phyloP scores from a whole-genome alignment of 2,888 invertebrate species.

The Heteromyza rotundicornis region DNA sequence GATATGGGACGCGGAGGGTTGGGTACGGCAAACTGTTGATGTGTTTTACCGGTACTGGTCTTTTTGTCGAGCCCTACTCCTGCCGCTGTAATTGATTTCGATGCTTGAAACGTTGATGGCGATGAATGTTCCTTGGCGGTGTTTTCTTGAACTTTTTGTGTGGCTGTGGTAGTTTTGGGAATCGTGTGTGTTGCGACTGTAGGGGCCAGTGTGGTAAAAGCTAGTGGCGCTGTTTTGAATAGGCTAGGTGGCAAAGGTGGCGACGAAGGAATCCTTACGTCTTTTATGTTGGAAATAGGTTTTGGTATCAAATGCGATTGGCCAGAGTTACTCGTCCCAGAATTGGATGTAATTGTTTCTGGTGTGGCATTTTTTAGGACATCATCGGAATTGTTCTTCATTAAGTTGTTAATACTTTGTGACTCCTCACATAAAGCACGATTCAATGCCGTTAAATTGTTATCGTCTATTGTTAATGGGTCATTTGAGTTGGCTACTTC shows the following conservation, averaged over 20 bases:
- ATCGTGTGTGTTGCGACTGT: conserved; percentile 11
- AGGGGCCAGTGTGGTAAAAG: conserved; percentile 40
- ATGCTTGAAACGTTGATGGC: background rate
- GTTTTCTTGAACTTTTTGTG: conserved; percentile 9
- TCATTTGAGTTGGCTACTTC: conserved; percentile 8
- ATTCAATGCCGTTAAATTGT: conserved; percentile 41
- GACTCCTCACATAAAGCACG: conserved; percentile 47
- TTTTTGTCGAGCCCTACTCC: background rate
- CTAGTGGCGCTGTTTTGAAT: conserved; percentile 52
- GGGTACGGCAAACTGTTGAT: conserved; percentile 52
- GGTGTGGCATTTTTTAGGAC: background rate
- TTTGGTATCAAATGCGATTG: conserved; percentile 32
- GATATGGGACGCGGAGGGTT: conserved; percentile 44
- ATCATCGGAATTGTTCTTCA: conserved; percentile 26
- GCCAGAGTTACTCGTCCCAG: conserved; percentile 19
- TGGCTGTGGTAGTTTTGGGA: conserved; percentile 19
- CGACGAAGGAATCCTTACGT: conserved; percentile 50
- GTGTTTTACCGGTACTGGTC: background rate
- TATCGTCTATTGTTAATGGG: conserved; percentile 22
- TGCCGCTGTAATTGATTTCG: background rate
- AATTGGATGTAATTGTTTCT: conserved; percentile 10
- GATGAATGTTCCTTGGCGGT: background rate
- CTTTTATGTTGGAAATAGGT: conserved; percentile 38
- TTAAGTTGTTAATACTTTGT: conserved; percentile 44
- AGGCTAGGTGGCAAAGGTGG: conserved; percentile 60